Percentiles rank a stretch among this genome's conserved stretches.
Evolutionary conservation across 2,888 invertebrate species (phyloP).

Genomic region (Mythimna ferrago): DNA sequence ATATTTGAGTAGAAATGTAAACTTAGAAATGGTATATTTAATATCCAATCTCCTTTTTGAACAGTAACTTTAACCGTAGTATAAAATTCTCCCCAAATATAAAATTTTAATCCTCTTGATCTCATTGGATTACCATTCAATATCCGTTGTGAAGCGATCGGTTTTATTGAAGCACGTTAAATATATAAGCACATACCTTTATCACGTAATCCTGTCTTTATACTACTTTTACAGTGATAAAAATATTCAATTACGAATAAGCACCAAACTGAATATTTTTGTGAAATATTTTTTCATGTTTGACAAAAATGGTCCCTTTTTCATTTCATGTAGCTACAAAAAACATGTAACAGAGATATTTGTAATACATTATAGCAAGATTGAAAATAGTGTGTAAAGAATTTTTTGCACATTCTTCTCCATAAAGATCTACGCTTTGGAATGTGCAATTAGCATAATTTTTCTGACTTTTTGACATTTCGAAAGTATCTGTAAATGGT

Average conservation of each 20-base stretch:
- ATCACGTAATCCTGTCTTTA: neutral
- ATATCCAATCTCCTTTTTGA: constrained; percentile 23
- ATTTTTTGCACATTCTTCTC: no score
- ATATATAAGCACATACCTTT: constrained; percentile 13
- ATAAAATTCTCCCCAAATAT: constrained; percentile 35
- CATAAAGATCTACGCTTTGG: no score
- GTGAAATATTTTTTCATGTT: no score
- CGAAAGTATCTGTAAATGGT: no score
- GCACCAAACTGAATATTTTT: neutral
- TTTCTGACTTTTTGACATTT: no score
- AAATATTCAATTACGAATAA: constrained; percentile 13
- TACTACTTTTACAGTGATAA: neutral
- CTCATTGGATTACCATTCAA: constrained; percentile 59
- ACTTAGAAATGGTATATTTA: neutral
- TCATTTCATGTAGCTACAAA: no score
- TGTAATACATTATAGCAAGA: no score
- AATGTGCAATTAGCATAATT: no score
- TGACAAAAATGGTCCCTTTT: neutral
- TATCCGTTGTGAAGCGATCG: constrained; percentile 56
- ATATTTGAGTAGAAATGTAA: no score
- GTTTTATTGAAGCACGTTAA: constrained; percentile 25
- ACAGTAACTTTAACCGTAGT: neutral
- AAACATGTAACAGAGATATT: no score
- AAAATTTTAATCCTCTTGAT: constrained; percentile 46
- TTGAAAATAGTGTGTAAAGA: no score